Evolutionary conservation across 1,140 invertebrate species (phyloP).

Genomic region (Drosophila lacteicornis): DNA sequence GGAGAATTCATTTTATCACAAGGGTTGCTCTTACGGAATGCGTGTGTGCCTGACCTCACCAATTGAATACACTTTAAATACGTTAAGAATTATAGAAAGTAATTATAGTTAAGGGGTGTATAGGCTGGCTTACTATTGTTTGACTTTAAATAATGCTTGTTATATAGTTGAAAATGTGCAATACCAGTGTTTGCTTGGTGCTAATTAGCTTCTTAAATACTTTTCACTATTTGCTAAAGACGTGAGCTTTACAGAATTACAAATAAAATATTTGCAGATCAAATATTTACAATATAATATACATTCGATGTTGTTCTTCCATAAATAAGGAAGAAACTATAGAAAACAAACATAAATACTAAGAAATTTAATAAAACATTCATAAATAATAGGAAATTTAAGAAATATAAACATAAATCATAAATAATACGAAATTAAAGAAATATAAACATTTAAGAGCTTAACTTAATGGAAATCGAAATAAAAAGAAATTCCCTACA

Average conservation of each 20-base stretch:
- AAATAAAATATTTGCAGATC: neutral
- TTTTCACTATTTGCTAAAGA: neutral
- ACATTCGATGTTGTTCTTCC: neutral
- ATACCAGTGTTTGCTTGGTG: neutral
- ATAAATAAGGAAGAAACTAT: no score
- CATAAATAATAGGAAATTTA: no score
- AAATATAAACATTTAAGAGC: no score
- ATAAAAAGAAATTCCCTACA: neutral
- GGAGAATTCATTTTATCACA: no score
- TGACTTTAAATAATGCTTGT: neutral
- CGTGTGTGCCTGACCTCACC: neutral
- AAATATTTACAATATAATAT: neutral
- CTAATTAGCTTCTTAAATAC: neutral
- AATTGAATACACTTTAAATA: neutral
- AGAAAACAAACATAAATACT: no score
- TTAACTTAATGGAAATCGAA: neutral
- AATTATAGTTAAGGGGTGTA: neutral
- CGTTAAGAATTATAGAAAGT: no score
- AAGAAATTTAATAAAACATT: no score
- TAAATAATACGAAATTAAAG: neutral
- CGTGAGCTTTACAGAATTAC: neutral
- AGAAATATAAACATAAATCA: no score
- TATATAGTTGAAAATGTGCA: neutral
- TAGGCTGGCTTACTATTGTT: neutral
- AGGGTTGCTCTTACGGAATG: neutral